phyloP scores from a whole-genome alignment of 2,797 vertebrate species.

The Momotus momota region DNA sequence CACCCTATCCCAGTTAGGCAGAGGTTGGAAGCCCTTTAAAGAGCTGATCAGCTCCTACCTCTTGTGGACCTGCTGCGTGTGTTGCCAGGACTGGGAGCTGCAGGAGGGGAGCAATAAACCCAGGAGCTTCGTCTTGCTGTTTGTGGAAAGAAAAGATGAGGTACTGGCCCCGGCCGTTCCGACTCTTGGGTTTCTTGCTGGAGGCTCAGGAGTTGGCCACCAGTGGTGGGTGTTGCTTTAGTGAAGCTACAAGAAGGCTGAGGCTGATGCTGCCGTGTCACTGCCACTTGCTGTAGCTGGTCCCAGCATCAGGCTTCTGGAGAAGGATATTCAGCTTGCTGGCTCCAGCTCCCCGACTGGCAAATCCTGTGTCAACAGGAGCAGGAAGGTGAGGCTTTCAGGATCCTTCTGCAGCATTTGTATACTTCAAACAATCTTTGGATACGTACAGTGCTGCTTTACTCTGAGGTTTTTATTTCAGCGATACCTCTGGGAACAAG shows the following conservation, averaged over 20 bases:
- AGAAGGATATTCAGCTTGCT: neutral
- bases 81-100: neutral
- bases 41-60: neutral
- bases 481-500: neutral
- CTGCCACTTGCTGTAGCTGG: neutral
- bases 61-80: neutral
- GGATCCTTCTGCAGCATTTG: neutral
- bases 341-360: neutral
- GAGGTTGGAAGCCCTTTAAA: neutral
- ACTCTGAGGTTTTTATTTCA: neutral
- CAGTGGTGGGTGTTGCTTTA: neutral
- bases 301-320: neutral
- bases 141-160: neutral
- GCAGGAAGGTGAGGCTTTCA: neutral
- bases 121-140: neutral
- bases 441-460: neutral
- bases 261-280: neutral
- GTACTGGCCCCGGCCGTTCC: neutral
- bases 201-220: neutral
- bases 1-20: neutral
- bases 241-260: neutral
- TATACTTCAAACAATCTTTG: neutral
- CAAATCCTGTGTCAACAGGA: neutral
- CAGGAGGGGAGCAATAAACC: neutral
- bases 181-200: neutral